Base-by-base conservation (phyloP, 2,888 invertebrate species). In the Meloe dianella region DNA sequence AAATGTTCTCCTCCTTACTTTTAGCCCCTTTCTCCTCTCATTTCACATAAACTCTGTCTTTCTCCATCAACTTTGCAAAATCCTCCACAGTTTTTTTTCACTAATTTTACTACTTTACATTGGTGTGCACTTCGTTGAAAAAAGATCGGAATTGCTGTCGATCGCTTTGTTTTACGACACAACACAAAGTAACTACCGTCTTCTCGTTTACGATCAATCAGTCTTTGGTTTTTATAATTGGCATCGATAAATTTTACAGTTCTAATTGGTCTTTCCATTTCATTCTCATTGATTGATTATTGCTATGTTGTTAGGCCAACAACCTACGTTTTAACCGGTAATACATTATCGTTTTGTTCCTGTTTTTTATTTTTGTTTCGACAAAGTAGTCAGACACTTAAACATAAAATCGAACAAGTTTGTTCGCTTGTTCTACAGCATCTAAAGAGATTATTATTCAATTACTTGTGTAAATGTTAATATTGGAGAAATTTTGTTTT, bases 61-160 rank as follows among this genome's bases (percentile, higher is more conserved):
- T 68, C 69, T 64, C 69, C n/a, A n/a, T 65, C 69, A 63, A 67
- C 65, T 66, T 68, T 69, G 62, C 66, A 63, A 67, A 71, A 67
- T 66, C 66, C 66, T 38, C 69, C 64, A 66, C 57, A 68, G 62
- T 63, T n/a, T 57, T 61, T 67, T 66, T 66, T 60, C 64, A 1
- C 32, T 32, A 1, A 5, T 5, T 41, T 47, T 65, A 68, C 72
- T 67, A 70, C 69, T 74, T 73, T 72, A 71, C 75, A 70, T 73
- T 67, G 64, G 17, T 8, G 41, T n/a, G 17, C 41, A 41, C 41
- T 67, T 51, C 6, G 14, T 54, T 54, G 24, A 24, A 24, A 51
- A 56, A 60, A 65, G 70, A 65, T 68, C 67, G 65, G 67, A 71
- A 69, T 68, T 67, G 63, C 61, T 41, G 69, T 64, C 66, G 70